Base-by-base conservation (phyloP, 2,797 vertebrate genomes). In the Tenualosa ilisha region DNA sequence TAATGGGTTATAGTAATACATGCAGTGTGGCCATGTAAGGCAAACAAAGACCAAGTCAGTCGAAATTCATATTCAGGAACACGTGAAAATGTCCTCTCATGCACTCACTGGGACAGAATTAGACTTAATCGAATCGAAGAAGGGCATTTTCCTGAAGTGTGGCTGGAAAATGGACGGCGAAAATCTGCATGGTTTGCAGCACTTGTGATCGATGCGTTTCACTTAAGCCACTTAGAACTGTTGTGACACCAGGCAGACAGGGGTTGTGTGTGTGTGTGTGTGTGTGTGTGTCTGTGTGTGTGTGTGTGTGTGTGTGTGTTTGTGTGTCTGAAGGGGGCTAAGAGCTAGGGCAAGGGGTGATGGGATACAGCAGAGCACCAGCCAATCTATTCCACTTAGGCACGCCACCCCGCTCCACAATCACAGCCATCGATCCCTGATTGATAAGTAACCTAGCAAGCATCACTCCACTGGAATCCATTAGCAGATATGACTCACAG, bases 181-280 rank as follows among this genome's bases (percentile, higher is more conserved):
- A 91, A 89, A 89, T 82, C 81, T 88, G 82, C 85, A 84, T 88
- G 90, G 83, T 89, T 89, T 83, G 81, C 89, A 88, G 89, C 88
- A 89, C 89, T 82, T 89, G 83, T 87, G 88, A 95, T 95, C 93
- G 90, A 94, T 95, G 92, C 43, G 84, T 92, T 94, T 93, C 93
- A 92, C 92, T 94, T 92, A 92, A 89, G 91, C 91, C 92, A 92
- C 91, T 93, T 91, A 92, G 91, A 86, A 86, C 87, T 85, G 88
- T 89, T 92, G 92, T 94, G 90, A 90, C 72, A 89, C 89, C 91
- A 86, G 82, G 22, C 81, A 92, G 93, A 91, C 91, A 90, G 37
- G 84, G 85, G 15, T 3, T 40, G 37, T 43, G 20, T 79, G 37
- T 37, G 9, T 37, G 24, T 68, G 11, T 37, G 9, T 26, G 63